phyloP scores from a whole-genome alignment of 2,113 vertebrate species.

The Halichoeres trimaculatus region DNA sequence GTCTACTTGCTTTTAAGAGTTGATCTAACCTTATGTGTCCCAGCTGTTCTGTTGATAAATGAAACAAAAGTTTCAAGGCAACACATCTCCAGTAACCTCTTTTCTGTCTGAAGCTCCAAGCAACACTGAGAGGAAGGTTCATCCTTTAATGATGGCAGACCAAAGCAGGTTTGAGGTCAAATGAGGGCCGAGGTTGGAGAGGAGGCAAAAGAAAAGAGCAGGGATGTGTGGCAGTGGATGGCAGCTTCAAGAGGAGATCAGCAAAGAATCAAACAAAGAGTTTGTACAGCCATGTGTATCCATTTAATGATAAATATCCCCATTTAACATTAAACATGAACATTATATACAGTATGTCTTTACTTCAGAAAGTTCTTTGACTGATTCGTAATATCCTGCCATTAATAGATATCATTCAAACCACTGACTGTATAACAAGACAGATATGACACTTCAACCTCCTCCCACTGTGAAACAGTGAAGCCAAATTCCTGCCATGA shows the following conservation, averaged over 20 bases:
- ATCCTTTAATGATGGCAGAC: slow-evolving; percentile 14
- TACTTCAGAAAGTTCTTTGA: background rate
- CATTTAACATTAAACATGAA: slow-evolving; percentile 11
- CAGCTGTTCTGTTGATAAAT: slow-evolving; percentile 8
- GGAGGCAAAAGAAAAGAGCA: background rate
- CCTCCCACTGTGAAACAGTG: no score
- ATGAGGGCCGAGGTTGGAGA: background rate
- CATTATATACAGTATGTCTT: slow-evolving; percentile 30
- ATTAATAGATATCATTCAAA: no score
- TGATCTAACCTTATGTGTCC: background rate
- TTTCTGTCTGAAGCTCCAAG: background rate
- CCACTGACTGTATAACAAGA: no score
- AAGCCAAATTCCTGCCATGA: no score
- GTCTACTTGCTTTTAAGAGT: background rate
- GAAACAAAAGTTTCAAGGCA: background rate
- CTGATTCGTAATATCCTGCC: no score
- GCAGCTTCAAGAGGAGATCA: background rate
- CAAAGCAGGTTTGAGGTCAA: background rate
- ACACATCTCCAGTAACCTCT: background rate
- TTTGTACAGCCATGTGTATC: background rate
- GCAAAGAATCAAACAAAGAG: background rate
- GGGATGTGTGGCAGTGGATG: background rate
- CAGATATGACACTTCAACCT: no score
- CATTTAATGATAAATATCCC: slow-evolving; percentile 33
- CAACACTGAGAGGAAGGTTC: background rate